Conservation (phyloP, 2,113 vertebrate genomes). For the Parus major region DNA sequence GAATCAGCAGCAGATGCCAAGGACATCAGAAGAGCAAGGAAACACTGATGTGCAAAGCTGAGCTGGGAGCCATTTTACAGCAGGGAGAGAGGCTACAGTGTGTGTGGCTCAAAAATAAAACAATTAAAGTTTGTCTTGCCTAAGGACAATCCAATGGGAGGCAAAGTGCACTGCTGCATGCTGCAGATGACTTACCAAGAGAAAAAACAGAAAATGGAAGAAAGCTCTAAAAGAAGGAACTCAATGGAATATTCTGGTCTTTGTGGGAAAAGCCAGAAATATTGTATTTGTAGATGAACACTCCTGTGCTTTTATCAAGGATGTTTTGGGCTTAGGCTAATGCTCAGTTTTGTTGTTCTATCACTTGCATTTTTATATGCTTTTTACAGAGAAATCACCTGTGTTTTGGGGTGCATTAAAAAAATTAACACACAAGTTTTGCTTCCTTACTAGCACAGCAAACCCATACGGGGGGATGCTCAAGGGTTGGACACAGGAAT, state of each 20-base stretch:
- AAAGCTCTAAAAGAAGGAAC: background rate
- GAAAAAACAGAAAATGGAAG: background rate
- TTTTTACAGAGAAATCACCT: background rate
- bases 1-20: background rate
- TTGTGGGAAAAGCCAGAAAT: background rate
- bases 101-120: background rate
- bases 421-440: background rate
- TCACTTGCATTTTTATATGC: background rate
- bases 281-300: background rate
- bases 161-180: background rate
- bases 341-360: background rate
- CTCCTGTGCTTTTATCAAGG: background rate
- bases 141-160: constrained; percentile 1
- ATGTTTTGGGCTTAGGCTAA: background rate
- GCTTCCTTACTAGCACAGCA: background rate
- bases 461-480: background rate
- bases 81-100: background rate
- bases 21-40: background rate
- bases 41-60: background rate
- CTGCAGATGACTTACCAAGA: background rate
- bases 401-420: background rate
- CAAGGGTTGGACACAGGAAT: background rate
- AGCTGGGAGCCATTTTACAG: background rate
- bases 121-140: background rate
- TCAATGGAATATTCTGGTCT: background rate